Evolutionary conservation across 2,888 invertebrate species (phyloP).

Genomic region (Hoplodrina blanda): DNA sequence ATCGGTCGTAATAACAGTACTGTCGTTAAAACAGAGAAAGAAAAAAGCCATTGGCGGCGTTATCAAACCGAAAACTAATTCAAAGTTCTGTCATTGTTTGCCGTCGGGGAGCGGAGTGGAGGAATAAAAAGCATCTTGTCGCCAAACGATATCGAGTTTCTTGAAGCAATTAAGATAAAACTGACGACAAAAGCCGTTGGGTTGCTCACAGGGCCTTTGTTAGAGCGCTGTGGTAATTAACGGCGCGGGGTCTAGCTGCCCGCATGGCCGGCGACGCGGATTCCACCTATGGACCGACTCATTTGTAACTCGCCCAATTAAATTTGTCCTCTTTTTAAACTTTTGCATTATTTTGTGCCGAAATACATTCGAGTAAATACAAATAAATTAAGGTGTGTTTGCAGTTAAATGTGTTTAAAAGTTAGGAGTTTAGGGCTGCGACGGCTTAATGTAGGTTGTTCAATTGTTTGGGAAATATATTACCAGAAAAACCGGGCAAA

Average conservation of each 20-base stretch:
- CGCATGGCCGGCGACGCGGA: conserved; percentile 69
- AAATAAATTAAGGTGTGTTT: conserved; percentile 51
- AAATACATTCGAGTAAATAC: conserved; percentile 45
- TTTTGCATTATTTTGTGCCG: conserved; percentile 44
- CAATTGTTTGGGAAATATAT: conserved; percentile 20
- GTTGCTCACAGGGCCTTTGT: conserved; percentile 76
- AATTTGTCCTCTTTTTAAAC: conserved; percentile 58
- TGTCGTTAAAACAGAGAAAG: conserved; percentile 76
- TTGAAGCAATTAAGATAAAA: conserved; percentile 90
- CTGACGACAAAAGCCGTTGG: conserved; percentile 83
- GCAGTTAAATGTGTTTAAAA: conserved; percentile 52
- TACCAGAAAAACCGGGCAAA: not conserved
- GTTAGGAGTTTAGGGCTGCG: conserved; percentile 26
- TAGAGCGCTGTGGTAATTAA: conserved; percentile 81
- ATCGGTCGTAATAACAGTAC: conserved; percentile 76
- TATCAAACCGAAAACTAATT: conserved; percentile 88
- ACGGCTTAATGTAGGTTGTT: conserved; percentile 29
- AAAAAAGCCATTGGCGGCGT: conserved; percentile 75
- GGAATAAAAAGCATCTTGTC: conserved; percentile 89
- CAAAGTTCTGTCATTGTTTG: conserved; percentile 88
- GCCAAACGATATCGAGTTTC: conserved; percentile 89
- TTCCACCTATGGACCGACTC: conserved; percentile 51
- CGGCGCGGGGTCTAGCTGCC: conserved; percentile 70
- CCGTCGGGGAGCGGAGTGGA: conserved; percentile 78
- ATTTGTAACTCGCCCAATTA: conserved; percentile 56